These are phyloP conservation scores for Tetragnatha versicolor DNA, from an alignment of 1,140 invertebrate genomes.

Conservation along the genomic window DNA sequence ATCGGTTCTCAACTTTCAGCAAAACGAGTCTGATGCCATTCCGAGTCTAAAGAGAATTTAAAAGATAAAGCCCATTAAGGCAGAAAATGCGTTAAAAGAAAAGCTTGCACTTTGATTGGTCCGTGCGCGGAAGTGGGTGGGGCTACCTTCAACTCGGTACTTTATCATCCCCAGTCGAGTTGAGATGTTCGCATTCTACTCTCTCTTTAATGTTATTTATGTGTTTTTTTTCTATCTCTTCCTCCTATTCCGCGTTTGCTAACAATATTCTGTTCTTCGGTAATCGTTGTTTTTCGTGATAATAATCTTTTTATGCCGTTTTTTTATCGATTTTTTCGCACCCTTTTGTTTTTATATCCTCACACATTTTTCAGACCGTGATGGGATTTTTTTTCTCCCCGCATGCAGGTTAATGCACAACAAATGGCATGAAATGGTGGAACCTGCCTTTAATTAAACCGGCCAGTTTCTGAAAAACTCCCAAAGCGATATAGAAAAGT, in stretches of 20 bases:
- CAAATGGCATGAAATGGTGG: no score
- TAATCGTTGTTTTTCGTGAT: conserved; percentile 27
- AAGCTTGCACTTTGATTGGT: no score
- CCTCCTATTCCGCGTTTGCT: neutral
- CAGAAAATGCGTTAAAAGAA: no score
- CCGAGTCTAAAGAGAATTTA: conserved; percentile 15
- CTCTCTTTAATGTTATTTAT: conserved; percentile 1
- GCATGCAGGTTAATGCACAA: neutral
- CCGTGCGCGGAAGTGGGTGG: neutral
- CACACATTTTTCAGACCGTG: conserved; percentile 18
- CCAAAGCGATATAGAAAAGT: no score
- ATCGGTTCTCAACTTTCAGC: no score
- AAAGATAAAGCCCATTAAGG: conserved; percentile 12
- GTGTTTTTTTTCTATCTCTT: conserved; percentile 5
- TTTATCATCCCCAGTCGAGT: conserved; percentile 5
- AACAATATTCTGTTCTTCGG: conserved; percentile 9
- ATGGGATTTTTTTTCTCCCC: neutral
- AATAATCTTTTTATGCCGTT: conserved; percentile 10
- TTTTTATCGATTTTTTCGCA: neutral
- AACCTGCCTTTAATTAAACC: conserved; percentile 7
- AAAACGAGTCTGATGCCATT: no score
- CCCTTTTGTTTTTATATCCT: neutral
- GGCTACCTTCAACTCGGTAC: neutral
- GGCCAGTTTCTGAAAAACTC: no score
- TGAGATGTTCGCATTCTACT: conserved; percentile 16